Evolutionary conservation across 2,113 vertebrate species (phyloP), one percentile per base, ranked within the genome.

Genomic region (Muscicapa adusta): DNA sequence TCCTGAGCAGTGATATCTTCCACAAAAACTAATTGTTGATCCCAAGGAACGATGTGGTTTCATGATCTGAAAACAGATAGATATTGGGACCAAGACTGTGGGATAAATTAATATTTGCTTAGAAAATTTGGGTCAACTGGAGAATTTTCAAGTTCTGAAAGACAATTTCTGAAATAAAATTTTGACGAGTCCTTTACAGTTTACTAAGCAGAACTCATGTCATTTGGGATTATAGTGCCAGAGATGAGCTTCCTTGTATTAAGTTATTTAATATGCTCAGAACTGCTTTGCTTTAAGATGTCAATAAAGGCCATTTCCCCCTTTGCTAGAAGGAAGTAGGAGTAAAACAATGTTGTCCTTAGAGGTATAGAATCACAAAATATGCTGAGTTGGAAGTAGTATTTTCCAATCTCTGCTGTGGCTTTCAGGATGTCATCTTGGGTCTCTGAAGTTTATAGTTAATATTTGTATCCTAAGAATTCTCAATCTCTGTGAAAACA

Each of bases 151-250:
- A 43, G 45, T 84, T 93, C 57, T 81, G 57, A 84, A 86, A 78
- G 15, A n/a, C 25, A 75, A 31, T 70, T 94, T 81, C 78, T 89
- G 38, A 79, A 89, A 85, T 88, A 91, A 92, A 93, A 79, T 70
- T 51, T 92, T 82, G 54, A 83, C 7, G 18, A 85, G 60, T 72
- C n/a, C n/a, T 53, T 85, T 72, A 91, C 33, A 63, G 78, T 36
- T 94, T 40, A 45, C 67, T 71, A 66, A 68, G 42, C 45, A 54
- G 66, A 77, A 67, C 66, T 92, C 16, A 7, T 66, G 71, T 77
- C 89, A 89, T 6, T 50, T 91, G 58, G 87, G 87, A 60, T 77
- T 96, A 74, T 54, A 56, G 43, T 88, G 66, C 51, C 24, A 58
- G 74, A 57, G 47, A 85, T 67, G 67, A 82, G 23, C 48, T 89